Evolutionary conservation across 2,888 invertebrate genomes (phyloP).

Genomic region (Baronia brevicornis): DNA sequence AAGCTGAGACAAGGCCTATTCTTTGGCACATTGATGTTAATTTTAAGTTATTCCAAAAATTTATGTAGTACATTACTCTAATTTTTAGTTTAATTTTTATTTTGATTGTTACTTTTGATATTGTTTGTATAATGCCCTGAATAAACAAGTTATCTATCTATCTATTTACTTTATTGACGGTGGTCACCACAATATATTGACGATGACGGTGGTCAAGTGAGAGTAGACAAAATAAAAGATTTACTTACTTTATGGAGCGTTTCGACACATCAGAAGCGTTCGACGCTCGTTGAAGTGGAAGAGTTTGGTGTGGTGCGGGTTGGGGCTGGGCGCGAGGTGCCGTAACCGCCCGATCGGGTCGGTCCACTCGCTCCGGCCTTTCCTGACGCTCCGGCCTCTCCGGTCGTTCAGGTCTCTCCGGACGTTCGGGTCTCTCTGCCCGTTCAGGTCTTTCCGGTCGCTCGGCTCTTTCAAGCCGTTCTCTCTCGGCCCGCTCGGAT

Average conservation of each 20-base stretch:
- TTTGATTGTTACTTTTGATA: no score
- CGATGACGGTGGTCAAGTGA: no score
- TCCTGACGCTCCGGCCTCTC: slow-evolving; percentile 35
- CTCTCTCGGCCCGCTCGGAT: slow-evolving; percentile 34
- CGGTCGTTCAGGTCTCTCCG: slow-evolving; percentile 39
- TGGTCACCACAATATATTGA: no score
- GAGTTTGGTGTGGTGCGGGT: slow-evolving; percentile 35
- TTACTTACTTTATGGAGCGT: slow-evolving; percentile 81
- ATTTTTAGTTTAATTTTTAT: no score
- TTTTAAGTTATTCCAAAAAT: no score
- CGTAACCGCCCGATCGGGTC: slow-evolving; percentile 30
- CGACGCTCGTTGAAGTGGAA: slow-evolving; percentile 52
- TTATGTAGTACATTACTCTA: no score
- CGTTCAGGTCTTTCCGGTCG: slow-evolving; percentile 34
- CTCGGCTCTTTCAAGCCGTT: slow-evolving; percentile 42
- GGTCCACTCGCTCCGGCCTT: slow-evolving; percentile 28
- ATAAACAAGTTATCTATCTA: no score
- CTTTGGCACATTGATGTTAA: no score
- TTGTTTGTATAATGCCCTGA: no score
- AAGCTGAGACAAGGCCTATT: no score
- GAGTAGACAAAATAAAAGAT: not conserved
- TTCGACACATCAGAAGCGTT: slow-evolving; percentile 81
- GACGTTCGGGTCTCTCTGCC: slow-evolving; percentile 28
- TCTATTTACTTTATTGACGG: not conserved
- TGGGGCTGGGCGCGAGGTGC: slow-evolving; percentile 26